phyloP scores from a whole-genome alignment of 2,888 invertebrate genomes.

The Drosophila kuntzei region DNA sequence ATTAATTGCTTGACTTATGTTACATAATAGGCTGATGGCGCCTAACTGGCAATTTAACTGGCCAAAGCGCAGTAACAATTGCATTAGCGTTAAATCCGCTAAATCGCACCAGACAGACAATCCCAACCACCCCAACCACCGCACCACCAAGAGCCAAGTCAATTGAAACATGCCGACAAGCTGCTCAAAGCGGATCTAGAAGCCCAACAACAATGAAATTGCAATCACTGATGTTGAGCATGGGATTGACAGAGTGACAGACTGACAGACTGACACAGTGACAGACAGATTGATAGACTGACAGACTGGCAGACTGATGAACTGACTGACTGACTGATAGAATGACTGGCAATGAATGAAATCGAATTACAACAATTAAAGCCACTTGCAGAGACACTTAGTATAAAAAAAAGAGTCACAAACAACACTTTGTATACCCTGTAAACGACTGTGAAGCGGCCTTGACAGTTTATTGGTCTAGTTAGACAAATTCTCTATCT shows the following conservation, averaged over 20 bases:
- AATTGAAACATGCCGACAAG: conserved; percentile 38
- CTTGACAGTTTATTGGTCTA: not conserved
- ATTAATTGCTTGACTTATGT: conserved; percentile 39
- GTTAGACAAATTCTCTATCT: not conserved
- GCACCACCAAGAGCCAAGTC: conserved; percentile 14
- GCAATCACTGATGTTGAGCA: conserved; percentile 28
- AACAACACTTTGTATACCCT: conserved; percentile 15
- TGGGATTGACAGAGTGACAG: conserved; percentile 33
- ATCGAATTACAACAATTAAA: conserved; percentile 70
- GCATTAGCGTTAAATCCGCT: conserved; percentile 48
- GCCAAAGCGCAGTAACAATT: conserved; percentile 38
- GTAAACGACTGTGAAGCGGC: not conserved
- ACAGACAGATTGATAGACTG: conserved; percentile 10
- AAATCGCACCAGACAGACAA: conserved; percentile 16
- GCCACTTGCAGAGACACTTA: conserved; percentile 17
- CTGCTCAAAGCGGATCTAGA: conserved; percentile 36
- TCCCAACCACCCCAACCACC: not conserved
- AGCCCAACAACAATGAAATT: conserved; percentile 46
- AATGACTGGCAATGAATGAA: conserved; percentile 30
- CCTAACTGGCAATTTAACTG: conserved; percentile 23
- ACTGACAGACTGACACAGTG: not conserved
- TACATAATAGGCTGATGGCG: conserved; percentile 12
- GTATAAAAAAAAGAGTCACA: not conserved
- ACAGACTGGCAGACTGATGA: not conserved
- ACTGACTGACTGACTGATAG: not conserved